These are phyloP conservation scores for Eleutherodactylus coqui DNA, from an alignment of 2,797 vertebrate species.

Conservation along the genomic window DNA sequence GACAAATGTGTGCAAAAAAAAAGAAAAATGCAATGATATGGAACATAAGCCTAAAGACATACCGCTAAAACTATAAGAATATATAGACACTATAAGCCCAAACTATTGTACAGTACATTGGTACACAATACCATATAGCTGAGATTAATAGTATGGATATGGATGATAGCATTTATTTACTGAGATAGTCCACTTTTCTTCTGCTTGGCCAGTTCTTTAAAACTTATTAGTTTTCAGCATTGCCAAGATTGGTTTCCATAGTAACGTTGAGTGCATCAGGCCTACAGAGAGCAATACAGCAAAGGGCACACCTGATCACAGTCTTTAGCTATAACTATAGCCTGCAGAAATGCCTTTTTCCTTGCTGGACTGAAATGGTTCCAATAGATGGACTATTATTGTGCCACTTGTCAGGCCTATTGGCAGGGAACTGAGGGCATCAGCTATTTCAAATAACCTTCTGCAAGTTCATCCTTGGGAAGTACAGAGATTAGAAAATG, in stretches of 20 bases:
- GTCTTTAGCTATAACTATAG: conserved; percentile 54
- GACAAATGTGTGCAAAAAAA: too few species aligned
- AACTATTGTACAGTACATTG: not conserved
- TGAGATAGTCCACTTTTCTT: conserved; percentile 11
- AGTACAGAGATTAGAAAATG: conserved; percentile 24
- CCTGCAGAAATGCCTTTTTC: conserved; percentile 51
- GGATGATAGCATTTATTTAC: conserved; percentile 1
- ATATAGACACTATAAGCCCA: not conserved
- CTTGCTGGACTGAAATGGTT: conserved; percentile 47
- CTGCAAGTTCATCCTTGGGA: conserved; percentile 7
- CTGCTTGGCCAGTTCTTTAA: conserved; percentile 11
- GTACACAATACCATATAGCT: not conserved
- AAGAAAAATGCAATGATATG: not conserved
- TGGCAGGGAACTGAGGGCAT: conserved; percentile 47
- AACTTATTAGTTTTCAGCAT: conserved; percentile 14
- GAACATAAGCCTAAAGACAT: not conserved
- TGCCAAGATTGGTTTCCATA: conserved; percentile 38
- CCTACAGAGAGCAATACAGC: conserved; percentile 19
- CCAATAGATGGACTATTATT: conserved; percentile 37
- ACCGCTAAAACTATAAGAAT: not conserved
- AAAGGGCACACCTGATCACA: conserved; percentile 57
- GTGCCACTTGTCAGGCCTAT: conserved; percentile 49
- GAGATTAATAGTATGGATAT: not conserved
- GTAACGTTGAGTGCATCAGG: conserved; percentile 26
- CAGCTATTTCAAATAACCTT: conserved; percentile 43